phyloP scores from a whole-genome alignment of 2,797 vertebrate genomes.

The Danio tinwini region DNA sequence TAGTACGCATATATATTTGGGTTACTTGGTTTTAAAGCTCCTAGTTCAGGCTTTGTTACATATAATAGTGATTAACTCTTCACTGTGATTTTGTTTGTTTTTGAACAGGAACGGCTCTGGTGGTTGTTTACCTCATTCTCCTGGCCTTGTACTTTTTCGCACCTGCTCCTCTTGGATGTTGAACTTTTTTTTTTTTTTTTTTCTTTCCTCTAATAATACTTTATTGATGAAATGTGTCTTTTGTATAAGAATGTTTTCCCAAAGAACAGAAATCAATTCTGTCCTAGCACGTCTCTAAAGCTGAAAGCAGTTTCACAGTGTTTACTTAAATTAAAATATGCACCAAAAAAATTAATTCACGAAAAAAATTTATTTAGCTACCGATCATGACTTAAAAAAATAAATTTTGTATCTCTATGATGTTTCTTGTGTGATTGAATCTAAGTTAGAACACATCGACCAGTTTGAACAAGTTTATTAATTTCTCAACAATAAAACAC shows the following conservation, averaged over 20 bases:
- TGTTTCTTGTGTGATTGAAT: not conserved
- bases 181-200: constrained; percentile 43
- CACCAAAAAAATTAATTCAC: constrained; percentile 9
- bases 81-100: not conserved
- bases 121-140: constrained; percentile 88
- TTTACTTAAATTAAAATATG: not conserved
- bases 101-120: constrained; percentile 79
- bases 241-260: not conserved
- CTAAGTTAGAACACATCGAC: not conserved
- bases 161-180: constrained; percentile 83
- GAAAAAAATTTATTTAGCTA: not conserved
- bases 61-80: not conserved
- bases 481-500: constrained; percentile 69
- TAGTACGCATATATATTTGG: too few relatives aligned
- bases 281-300: not conserved
- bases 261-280: not conserved
- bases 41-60: not conserved
- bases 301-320: not conserved
- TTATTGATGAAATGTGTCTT: constrained; percentile 62
- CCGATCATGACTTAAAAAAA: not conserved
- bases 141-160: constrained; percentile 84
- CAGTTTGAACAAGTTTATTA: constrained; percentile 75
- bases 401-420: constrained; percentile 9
- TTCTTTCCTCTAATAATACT: not conserved
- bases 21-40: not conserved